These are phyloP conservation scores for Hesperia comma DNA, from an alignment of 2,888 invertebrate genomes.

Conservation along the genomic window DNA sequence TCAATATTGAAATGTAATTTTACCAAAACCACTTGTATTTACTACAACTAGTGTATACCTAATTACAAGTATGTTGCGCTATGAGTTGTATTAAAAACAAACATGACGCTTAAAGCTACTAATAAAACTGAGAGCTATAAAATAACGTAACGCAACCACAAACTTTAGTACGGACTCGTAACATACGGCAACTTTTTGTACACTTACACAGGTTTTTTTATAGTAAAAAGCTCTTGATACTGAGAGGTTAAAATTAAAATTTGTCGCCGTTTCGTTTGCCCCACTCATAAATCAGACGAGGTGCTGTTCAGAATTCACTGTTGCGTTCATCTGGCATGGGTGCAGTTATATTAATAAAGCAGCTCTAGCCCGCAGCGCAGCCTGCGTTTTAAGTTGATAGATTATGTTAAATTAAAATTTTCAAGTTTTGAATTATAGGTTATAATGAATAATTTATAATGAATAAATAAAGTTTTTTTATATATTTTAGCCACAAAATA, in stretches of 20 bases:
- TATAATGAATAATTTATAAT: neutral
- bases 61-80: slow-evolving; percentile 5
- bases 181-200: slow-evolving; percentile 11
- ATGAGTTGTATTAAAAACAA: slow-evolving; percentile 17
- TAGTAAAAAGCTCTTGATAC: slow-evolving; percentile 40
- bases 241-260: slow-evolving; percentile 44
- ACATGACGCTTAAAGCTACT: neutral
- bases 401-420: slow-evolving; percentile 6
- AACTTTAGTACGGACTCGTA: slow-evolving; percentile 11
- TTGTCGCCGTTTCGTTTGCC: slow-evolving; percentile 45
- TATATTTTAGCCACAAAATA: no score
- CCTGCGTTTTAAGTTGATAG: slow-evolving; percentile 13
- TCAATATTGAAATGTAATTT: neutral
- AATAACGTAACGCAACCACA: slow-evolving; percentile 17
- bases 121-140: neutral
- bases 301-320: slow-evolving; percentile 48
- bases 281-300: slow-evolving; percentile 50
- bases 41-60: neutral
- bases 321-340: slow-evolving; percentile 46
- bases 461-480: no score
- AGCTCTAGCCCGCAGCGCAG: neutral
- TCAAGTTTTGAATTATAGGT: neutral
- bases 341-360: slow-evolving; percentile 46
- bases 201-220: slow-evolving; percentile 28
- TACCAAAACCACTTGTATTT: slow-evolving; percentile 10